Conservation (phyloP, 2,797 vertebrate species). For the Acrocephalus scirpaceus region DNA sequence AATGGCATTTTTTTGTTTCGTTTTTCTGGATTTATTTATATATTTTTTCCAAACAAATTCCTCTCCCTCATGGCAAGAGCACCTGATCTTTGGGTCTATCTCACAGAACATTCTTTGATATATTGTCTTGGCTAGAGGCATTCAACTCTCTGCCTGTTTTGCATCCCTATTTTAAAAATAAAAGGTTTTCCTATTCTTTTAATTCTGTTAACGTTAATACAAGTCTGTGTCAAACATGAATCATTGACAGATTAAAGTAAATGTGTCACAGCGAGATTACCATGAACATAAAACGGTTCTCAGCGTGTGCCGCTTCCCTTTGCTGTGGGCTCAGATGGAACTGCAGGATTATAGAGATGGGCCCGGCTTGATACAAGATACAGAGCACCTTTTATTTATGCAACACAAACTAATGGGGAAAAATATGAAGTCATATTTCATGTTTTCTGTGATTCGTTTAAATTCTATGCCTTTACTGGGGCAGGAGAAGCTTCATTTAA, state of each 20-base stretch:
- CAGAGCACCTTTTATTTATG: neutral
- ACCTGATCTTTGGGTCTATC: neutral
- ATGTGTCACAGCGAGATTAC: slow-evolving; percentile 41
- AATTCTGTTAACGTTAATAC: slow-evolving; percentile 37
- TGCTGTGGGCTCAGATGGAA: slow-evolving; percentile 14
- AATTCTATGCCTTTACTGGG: neutral
- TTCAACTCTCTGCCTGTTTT: neutral
- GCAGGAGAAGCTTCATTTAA: neutral
- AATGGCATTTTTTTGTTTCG: neutral
- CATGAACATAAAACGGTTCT: neutral
- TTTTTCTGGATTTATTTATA: neutral
- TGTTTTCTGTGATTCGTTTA: neutral
- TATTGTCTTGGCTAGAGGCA: neutral
- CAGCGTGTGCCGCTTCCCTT: neutral
- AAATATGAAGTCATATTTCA: neutral
- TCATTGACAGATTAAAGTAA: slow-evolving; percentile 33
- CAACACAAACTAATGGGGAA: neutral
- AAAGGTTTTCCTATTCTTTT: slow-evolving; percentile 23
- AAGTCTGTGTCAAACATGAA: slow-evolving; percentile 30
- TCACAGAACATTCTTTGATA: neutral
- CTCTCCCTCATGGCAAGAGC: neutral
- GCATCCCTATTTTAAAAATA: neutral
- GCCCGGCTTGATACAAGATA: neutral
- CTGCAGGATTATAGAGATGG: neutral
- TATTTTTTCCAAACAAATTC: neutral